Base-by-base conservation (phyloP, 2,888 invertebrate genomes). In the Melinopterus prodromus region DNA sequence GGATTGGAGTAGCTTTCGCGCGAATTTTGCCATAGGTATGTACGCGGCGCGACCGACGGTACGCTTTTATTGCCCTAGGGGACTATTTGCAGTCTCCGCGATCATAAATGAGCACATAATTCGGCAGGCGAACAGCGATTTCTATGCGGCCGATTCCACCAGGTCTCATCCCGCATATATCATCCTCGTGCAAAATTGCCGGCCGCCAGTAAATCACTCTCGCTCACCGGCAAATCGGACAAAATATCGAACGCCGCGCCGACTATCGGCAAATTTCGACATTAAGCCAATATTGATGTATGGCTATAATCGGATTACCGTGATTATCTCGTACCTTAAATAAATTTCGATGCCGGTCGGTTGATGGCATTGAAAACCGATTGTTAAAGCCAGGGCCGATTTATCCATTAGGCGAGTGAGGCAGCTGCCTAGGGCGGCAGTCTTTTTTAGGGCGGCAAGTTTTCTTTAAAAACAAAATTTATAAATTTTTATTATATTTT, bases 211-310 rank as follows among this genome's bases (percentile, higher is more conserved):
- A 53, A 53, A 53, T 53, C 53, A 53, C 53, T 12, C 12, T 53
- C 53, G 53, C 12, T 53, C 53, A 53, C 53, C 12, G 53, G 53
- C 53, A 12, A 12, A 53, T 3, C 53, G 7, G 53, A 4, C 53
- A 53, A 53, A 53, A 53, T 53, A 53, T 53, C 53, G 53, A 12
- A 53, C 53, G 53, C 9, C 12, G 53, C 53, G 53, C 5, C 53
- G 53, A 53, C 53, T 53, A 53, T 53, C 53, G 53, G 53, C 53
- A 53, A 53, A 53, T 53, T 53, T 53, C 53, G 53, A 53, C 53
- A 12, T 53, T 53, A 53, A 53, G 12, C 53, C 53, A 53, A 53
- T 53, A 53, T 53, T 53, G 53, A 53, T 53, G 53, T 53, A 53
- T 53, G 53, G 53, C 53, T 6, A 53, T 53, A 53, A 53, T 53